Base-by-base conservation (phyloP, 2,888 invertebrate genomes). In the Deilephila porcellus region DNA sequence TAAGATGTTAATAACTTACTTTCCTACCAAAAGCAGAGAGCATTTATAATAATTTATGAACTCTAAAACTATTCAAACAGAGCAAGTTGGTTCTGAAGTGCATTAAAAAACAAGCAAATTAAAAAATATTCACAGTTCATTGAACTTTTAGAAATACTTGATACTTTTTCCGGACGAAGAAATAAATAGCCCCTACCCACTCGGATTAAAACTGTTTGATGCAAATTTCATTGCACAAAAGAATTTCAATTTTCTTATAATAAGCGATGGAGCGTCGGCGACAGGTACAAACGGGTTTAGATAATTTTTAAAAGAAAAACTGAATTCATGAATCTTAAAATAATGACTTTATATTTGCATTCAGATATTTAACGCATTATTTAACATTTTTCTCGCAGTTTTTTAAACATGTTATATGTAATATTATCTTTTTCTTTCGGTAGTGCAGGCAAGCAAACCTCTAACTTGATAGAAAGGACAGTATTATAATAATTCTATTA, bases 161-260 rank as follows among this genome's bases (percentile, higher is more conserved):
- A 67, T 67, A 67, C 52, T 52, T 25, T 67, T 25, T 3, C 17
- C 45, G 52, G 45, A 25, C 25, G 17, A 25, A 25, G 67, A 67
- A 67, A 67, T 67, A 67, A 67, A 67, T 67, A 52, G 25, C 45
- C 11, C 17, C 64, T 11, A 20, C 64, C 45, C 64, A 64, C n/a
- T 17, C 8, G 52, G 52, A 25, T 67, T 67, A 67, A 67, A 67
- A 67, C 25, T 67, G 67, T 67, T 52, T 52, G 25, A 67, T 67
- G 67, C 67, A 67, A 67, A 67, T 67, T 71, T 60, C 71, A 60
- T 59, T 71, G 59, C 71, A 67, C 20, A 52, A 52, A 67, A 67
- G 45, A 52, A 67, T 67, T 67, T 52, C 67, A 67, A 67, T 67
- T 67, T 67, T 67, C 67, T 67, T 67, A 29, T 52, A 67, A 67